Conservation (phyloP, 2,113 vertebrate species). For the Cichladusa arquata region DNA sequence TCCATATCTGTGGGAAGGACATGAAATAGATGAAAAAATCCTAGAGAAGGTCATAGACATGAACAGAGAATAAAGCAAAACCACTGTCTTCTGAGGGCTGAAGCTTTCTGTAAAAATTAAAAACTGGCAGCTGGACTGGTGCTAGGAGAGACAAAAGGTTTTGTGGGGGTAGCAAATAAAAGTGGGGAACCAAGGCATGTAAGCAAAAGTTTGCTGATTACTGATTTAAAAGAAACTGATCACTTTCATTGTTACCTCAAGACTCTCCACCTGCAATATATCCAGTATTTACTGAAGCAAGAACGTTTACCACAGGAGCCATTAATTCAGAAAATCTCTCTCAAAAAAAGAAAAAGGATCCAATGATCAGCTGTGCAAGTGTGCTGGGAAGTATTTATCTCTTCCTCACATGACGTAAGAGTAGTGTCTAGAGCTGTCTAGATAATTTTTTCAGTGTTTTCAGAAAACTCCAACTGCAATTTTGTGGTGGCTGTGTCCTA, state of each 20-base stretch:
- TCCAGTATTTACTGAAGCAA: neutral
- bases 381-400: neutral
- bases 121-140: neutral
- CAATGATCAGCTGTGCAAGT: neutral
- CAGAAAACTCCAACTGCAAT: neutral
- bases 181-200: neutral
- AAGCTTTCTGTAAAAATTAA: slow-evolving; percentile 1
- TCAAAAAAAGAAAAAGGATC: neutral
- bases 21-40: slow-evolving; percentile 47
- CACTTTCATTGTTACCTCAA: neutral
- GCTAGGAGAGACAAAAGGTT: neutral
- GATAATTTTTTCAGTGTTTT: neutral
- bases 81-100: neutral
- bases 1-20: slow-evolving; percentile 17
- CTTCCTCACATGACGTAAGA: neutral
- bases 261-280: neutral
- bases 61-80: slow-evolving; percentile 27
- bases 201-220: neutral
- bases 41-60: slow-evolving; percentile 39
- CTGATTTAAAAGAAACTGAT: neutral
- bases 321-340: neutral
- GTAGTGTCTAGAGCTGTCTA: neutral
- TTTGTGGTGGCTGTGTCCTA: neutral
- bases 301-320: neutral
- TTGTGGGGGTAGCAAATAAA: neutral